Evolutionary conservation across 2,888 invertebrate species (phyloP).

Genomic region (Scrobipalpa costella): DNA sequence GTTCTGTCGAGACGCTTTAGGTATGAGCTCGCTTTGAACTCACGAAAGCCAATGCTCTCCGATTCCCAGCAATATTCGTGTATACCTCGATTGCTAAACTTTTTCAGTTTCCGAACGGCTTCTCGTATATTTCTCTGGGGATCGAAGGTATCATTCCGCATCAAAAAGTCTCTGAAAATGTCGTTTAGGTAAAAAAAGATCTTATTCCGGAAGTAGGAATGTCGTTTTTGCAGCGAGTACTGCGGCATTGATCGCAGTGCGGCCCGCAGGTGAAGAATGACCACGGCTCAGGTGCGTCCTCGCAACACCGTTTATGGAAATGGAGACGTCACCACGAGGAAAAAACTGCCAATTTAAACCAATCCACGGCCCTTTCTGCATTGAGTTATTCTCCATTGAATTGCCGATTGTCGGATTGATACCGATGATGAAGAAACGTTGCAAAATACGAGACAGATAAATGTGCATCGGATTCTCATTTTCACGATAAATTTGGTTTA

Average conservation of each 20-base stretch:
- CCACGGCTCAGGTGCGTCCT: conserved; percentile 45
- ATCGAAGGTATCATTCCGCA: conserved; percentile 1
- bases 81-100: not conserved
- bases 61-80: not conserved
- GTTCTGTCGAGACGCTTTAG: conserved; percentile 32
- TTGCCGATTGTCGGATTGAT: conserved; percentile 7
- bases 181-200: conserved; percentile 35
- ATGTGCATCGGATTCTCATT: not conserved
- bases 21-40: conserved; percentile 23
- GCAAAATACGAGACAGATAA: conserved; percentile 23
- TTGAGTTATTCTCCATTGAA: conserved; percentile 2
- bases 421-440: conserved; percentile 44
- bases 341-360: conserved; percentile 31
- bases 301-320: conserved; percentile 44
- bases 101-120: not conserved
- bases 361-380: conserved; percentile 9
- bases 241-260: conserved; percentile 41
- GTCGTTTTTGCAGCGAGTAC: conserved; percentile 40
- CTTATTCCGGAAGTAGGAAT: conserved; percentile 38
- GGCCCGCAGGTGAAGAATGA: conserved; percentile 40
- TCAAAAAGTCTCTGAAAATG: not conserved
- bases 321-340: conserved; percentile 44
- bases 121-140: conserved; percentile 1
- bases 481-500: not conserved
- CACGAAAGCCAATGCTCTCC: conserved; percentile 16